Conservation (phyloP, 2,888 invertebrate species). For the Ormyrus pomaceus region DNA sequence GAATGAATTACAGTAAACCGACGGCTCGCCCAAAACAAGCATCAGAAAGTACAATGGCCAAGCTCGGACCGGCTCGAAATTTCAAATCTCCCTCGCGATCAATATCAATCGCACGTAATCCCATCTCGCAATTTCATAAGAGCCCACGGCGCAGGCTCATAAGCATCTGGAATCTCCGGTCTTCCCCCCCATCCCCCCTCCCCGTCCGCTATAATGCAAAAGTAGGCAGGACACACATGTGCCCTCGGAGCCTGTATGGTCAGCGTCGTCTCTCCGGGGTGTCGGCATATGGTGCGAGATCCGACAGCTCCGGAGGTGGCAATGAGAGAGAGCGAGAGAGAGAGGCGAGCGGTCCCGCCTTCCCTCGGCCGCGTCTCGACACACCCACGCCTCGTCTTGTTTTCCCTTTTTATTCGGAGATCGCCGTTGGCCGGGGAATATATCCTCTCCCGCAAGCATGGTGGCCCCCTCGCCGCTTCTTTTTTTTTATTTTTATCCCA, state of each 20-base stretch:
- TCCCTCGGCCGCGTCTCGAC: conserved; percentile 66
- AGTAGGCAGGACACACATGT: conserved; percentile 15
- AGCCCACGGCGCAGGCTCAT: too few relatives aligned
- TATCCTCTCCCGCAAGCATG: conserved; percentile 62
- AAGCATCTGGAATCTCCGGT: too few relatives aligned
- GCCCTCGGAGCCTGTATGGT: conserved; percentile 8
- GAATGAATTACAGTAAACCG: too few relatives aligned
- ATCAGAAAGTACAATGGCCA: too few relatives aligned
- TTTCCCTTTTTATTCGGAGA: conserved; percentile 70
- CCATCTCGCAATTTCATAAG: too few relatives aligned
- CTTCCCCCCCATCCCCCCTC: too few relatives aligned
- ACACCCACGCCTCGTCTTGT: conserved; percentile 70
- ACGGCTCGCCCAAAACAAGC: too few relatives aligned
- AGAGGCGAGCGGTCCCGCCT: conserved; percentile 67
- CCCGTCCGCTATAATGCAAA: too few relatives aligned
- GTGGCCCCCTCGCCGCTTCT: conserved; percentile 62
- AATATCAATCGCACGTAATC: too few relatives aligned
- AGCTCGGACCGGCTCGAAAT: too few relatives aligned
- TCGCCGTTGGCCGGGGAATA: conserved; percentile 68
- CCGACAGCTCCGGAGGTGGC: conserved; percentile 74
- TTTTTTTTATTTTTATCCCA: conserved; percentile 36
- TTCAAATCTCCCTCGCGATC: too few relatives aligned
- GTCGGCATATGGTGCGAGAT: conserved; percentile 66
- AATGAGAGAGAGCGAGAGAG: conserved; percentile 64
- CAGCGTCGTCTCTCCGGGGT: not conserved